A percentile compares a stretch with the other conserved stretches of the same genome.
These are phyloP conservation scores for Polyploca ridens DNA, from an alignment of 2,888 invertebrate species.

Conservation along the genomic window DNA sequence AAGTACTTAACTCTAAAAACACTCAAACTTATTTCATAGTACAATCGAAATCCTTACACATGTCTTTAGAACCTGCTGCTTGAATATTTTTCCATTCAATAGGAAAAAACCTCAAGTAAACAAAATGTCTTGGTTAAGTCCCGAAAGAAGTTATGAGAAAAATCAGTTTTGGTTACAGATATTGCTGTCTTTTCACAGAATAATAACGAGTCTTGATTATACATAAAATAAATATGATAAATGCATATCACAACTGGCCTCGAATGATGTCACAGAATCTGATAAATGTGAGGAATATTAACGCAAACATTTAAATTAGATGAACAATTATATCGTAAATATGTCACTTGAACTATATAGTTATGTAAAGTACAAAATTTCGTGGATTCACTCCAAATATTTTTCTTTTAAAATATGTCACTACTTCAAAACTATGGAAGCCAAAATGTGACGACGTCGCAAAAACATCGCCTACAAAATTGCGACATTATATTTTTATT, in stretches of 20 bases:
- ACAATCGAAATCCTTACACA: constrained; percentile 60
- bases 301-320: constrained; percentile 14
- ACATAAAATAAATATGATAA: constrained; percentile 48
- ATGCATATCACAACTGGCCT: constrained; percentile 69
- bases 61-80: constrained; percentile 82
- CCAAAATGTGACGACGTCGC: constrained; percentile 69
- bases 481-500: constrained; percentile 46
- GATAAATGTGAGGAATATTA: constrained; percentile 24
- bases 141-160: constrained; percentile 7
- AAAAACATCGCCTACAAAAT: constrained; percentile 63
- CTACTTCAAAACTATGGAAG: constrained; percentile 80
- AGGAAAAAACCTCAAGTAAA: constrained; percentile 3
- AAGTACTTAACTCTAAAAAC: constrained; percentile 53
- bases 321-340: constrained; percentile 28
- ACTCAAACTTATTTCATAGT: constrained; percentile 66
- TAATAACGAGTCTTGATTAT: constrained; percentile 23
- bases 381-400: constrained; percentile 40
- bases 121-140: constrained; percentile 39
- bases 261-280: constrained; percentile 39
- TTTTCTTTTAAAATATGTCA: constrained; percentile 33
- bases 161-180: constrained; percentile 17
- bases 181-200: constrained; percentile 50
- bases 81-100: constrained; percentile 29
- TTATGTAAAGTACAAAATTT: constrained; percentile 74
- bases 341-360: constrained; percentile 24